phyloP scores from a whole-genome alignment of 2,888 invertebrate genomes.

The Sussaba pulchella region DNA sequence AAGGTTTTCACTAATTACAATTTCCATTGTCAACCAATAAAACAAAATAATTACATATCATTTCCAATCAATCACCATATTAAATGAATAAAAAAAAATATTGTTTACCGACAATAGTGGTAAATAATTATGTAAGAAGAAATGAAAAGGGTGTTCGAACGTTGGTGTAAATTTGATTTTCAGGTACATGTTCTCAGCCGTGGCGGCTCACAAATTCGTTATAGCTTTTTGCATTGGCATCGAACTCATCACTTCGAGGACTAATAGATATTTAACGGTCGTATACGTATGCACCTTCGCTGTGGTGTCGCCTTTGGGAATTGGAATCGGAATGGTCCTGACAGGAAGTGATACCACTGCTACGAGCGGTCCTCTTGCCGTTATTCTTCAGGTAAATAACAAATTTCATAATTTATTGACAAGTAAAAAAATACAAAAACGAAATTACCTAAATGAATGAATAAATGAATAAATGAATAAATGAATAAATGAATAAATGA shows the following conservation, averaged over 20 bases:
- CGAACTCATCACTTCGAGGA: conserved; percentile 90
- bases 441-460: too few relatives aligned
- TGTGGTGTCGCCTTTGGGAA: conserved; percentile 92
- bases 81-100: conserved; percentile 15
- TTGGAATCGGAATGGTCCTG: conserved; percentile 90
- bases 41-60: conserved; percentile 63
- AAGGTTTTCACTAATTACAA: conserved; percentile 30
- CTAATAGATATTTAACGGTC: conserved; percentile 87
- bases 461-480: too few relatives aligned
- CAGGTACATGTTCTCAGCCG: conserved; percentile 93
- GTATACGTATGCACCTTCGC: conserved; percentile 91
- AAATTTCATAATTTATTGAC: neutral
- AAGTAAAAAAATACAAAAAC: neutral
- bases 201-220: conserved; percentile 94
- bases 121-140: too few relatives aligned
- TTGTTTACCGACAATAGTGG: too few relatives aligned
- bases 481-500: too few relatives aligned
- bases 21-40: conserved; percentile 62
- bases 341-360: conserved; percentile 87
- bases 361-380: conserved; percentile 86
- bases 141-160: neutral
- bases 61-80: too few relatives aligned
- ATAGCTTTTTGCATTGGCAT: conserved; percentile 95
- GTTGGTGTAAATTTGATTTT: conserved; percentile 61
- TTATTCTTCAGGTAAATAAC: conserved; percentile 78